Base-by-base conservation (phyloP, 2,888 invertebrate species). In the Pollenia griseotomentosa region DNA sequence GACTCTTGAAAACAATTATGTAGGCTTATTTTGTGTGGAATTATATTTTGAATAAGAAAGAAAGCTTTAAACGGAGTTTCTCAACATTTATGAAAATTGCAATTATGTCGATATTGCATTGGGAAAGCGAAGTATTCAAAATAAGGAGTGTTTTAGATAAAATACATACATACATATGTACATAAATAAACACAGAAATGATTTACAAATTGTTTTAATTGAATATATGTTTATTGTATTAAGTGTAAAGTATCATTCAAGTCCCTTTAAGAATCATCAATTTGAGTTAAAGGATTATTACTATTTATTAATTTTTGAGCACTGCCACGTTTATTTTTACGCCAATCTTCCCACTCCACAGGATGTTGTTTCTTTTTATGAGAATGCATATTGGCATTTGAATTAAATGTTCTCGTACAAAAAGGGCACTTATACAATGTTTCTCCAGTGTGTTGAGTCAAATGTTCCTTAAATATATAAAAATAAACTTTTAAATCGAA, bases 341-440 rank as follows among this genome's bases (percentile, higher is more conserved):
- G 91, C 92, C 92, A 92, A 55, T 89, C 91, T 46, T 89, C 86
- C 89, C 89, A 93, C 89, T 93, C 93, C 63, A 90, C 89, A 19
- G 92, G 92, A 90, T 93, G 93, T 16, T 90, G 89, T 74, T 93
- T 93, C 77, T 93, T 93, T 51, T 92, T 90, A 88, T 93, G 93
- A 2, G 93, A 90, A 87, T 93, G 93, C 91, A 93, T 92, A 84
- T 93, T 93, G 6, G 93, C 93, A 89, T 92, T 92, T 8, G 93
- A 93, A 82, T 93, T 93, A 83, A 93, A 93, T 3, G 93, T 93
- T 89, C 92, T 92, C 4, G 92, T 90, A 80, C 93, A 93, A 84
- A 93, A 92, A 0, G 92, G 92, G 65, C 93, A 93, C 71, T 91
- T 92, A 87, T 93, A 93, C 3, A 93, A 88, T 48, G 92, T 92